phyloP scores from a whole-genome alignment of 2,113 vertebrate species.

The Melanerpes aurifrons region DNA sequence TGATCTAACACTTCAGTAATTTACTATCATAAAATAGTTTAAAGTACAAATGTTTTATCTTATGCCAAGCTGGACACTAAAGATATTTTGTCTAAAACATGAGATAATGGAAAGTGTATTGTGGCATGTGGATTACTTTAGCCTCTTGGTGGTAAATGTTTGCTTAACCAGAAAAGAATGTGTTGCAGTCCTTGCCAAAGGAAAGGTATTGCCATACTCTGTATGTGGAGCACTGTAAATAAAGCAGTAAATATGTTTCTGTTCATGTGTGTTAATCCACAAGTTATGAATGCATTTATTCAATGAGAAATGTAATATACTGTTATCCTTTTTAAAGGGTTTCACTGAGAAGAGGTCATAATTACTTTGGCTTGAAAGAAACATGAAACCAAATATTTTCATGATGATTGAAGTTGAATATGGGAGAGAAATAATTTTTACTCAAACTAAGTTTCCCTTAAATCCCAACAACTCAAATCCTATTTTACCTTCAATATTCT shows the following conservation, averaged over 20 bases:
- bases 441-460: slow-evolving; percentile 39
- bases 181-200: slow-evolving; percentile 44
- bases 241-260: slow-evolving; percentile 67
- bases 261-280: slow-evolving; percentile 55
- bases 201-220: slow-evolving; percentile 60
- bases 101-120: slow-evolving; percentile 73
- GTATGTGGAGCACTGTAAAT: slow-evolving; percentile 63
- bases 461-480: slow-evolving; percentile 23
- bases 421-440: slow-evolving; percentile 43
- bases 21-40: slow-evolving; percentile 73
- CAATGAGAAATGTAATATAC: slow-evolving; percentile 36
- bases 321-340: slow-evolving; percentile 42
- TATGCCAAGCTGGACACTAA: slow-evolving; percentile 61
- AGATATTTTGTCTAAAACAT: slow-evolving; percentile 74
- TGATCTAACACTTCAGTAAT: slow-evolving; percentile 70
- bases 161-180: slow-evolving; percentile 73
- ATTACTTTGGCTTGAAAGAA: slow-evolving; percentile 58
- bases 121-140: slow-evolving; percentile 72
- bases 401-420: slow-evolving; percentile 62
- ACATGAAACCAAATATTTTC: slow-evolving; percentile 67
- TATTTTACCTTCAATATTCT: slow-evolving; percentile 4
- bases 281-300: slow-evolving; percentile 46
- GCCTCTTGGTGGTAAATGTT: slow-evolving; percentile 68
- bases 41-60: slow-evolving; percentile 64
- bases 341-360: slow-evolving; percentile 53